Conservation (phyloP, 1,140 invertebrate genomes). For the Mya arenaria region DNA sequence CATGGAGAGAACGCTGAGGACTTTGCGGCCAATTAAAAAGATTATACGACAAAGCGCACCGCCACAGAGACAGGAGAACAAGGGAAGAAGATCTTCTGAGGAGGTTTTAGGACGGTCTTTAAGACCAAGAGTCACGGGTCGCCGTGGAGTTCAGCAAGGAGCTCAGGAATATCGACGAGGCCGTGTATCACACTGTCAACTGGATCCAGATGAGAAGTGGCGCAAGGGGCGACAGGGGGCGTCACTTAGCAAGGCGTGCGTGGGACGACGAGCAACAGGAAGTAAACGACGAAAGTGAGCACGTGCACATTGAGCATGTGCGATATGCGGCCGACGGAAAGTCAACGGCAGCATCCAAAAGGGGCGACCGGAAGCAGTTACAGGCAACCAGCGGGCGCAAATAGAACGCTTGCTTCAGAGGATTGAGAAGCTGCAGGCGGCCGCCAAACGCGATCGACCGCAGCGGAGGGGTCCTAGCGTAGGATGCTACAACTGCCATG, state of each 20-base stretch:
- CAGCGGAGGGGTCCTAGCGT: not conserved
- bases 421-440: too few species aligned
- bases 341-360: not conserved
- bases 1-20: slow-evolving; percentile 3
- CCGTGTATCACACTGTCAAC: not conserved
- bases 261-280: too few species aligned
- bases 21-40: not conserved
- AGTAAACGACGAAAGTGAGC: not conserved
- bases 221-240: too few species aligned
- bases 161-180: not conserved
- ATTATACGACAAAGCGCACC: slow-evolving; percentile 3
- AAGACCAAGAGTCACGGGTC: not conserved
- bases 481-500: not conserved
- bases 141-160: not conserved
- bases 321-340: not conserved
- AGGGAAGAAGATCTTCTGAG: not conserved
- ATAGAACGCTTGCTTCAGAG: too few species aligned
- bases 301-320: not conserved
- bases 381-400: not conserved
- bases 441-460: too few species aligned
- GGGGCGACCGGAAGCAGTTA: not conserved
- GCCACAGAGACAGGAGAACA: not conserved
- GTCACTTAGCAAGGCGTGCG: too few species aligned
- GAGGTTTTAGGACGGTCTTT: not conserved
- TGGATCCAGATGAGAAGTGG: not conserved